Percentiles rank a stretch among this genome's conserved stretches.
These are phyloP conservation scores for Herminia tarsipennalis DNA, from an alignment of 2,888 invertebrate genomes.

Conservation along the genomic window DNA sequence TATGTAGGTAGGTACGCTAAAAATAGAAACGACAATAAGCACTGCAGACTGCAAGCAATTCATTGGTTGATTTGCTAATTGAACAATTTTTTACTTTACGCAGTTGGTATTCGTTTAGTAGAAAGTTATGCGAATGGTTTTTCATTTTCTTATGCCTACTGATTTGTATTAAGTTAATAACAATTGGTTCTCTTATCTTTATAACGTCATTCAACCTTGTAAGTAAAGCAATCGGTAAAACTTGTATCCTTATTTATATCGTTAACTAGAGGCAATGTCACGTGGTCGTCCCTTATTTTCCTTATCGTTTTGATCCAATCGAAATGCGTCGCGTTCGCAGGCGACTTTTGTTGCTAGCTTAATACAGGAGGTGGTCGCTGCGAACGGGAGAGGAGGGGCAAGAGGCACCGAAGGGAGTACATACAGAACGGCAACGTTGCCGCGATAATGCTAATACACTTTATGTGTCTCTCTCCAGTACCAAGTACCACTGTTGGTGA, in stretches of 20 bases:
- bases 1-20: conserved; percentile 64
- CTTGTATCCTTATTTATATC: conserved; percentile 44
- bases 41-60: conserved; percentile 65
- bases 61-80: conserved; percentile 55
- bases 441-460: conserved; percentile 68
- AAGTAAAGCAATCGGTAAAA: conserved; percentile 43
- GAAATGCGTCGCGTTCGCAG: conserved; percentile 57
- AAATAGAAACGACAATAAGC: conserved; percentile 73
- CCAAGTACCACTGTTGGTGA: conserved; percentile 25
- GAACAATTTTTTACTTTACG: conserved; percentile 8
- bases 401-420: conserved; percentile 75
- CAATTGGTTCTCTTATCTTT: conserved; percentile 50
- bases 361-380: conserved; percentile 64
- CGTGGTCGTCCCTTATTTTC: conserved; percentile 63
- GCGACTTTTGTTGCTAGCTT: conserved; percentile 61
- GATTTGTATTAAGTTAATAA: too few relatives aligned
- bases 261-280: conserved; percentile 53
- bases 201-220: conserved; percentile 57
- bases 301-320: conserved; percentile 67
- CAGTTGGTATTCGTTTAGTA: too few relatives aligned
- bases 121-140: too few relatives aligned
- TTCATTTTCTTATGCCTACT: too few relatives aligned
- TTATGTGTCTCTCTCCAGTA: conserved; percentile 57
- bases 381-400: conserved; percentile 69
- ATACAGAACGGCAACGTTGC: conserved; percentile 70